Percentiles rank a stretch among this genome's conserved stretches.
These are phyloP conservation scores for Marcusenius ussheri DNA, from an alignment of 2,113 vertebrate genomes.

Conservation along the genomic window DNA sequence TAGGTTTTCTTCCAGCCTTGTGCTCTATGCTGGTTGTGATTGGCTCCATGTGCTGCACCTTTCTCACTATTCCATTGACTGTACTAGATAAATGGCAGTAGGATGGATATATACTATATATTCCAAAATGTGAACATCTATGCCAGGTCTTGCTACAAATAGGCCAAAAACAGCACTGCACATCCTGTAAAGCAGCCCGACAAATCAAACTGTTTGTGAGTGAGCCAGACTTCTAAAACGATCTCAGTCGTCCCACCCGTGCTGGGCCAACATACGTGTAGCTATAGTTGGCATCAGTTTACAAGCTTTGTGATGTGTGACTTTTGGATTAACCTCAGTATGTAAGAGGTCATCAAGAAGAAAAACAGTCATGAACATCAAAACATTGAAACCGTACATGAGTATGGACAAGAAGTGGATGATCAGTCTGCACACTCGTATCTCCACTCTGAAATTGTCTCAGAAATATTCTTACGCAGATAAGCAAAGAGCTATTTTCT, in stretches of 20 bases:
- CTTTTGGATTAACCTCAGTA: conserved; percentile 7
- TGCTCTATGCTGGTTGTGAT: too few species aligned
- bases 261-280: conserved; percentile 12
- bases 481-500: too few species aligned
- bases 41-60: too few species aligned
- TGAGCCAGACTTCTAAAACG: background rate
- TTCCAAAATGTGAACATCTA: background rate
- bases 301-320: conserved; percentile 23
- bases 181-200: background rate
- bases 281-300: conserved; percentile 6
- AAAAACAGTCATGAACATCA: background rate
- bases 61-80: too few species aligned
- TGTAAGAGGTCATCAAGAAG: background rate
- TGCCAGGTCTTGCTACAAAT: background rate
- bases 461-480: too few species aligned
- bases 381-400: background rate
- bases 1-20: too few species aligned
- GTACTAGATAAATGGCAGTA: too few species aligned
- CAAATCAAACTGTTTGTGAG: background rate
- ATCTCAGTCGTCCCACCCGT: conserved; percentile 14
- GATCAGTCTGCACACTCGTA: background rate
- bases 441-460: too few species aligned
- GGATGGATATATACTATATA: background rate
- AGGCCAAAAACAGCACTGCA: background rate
- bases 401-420: background rate